A percentile compares a stretch with the other conserved stretches of the same genome.
Evolutionary conservation across 2,888 invertebrate species (phyloP).

Genomic region (Drosophila trichaetosa): DNA sequence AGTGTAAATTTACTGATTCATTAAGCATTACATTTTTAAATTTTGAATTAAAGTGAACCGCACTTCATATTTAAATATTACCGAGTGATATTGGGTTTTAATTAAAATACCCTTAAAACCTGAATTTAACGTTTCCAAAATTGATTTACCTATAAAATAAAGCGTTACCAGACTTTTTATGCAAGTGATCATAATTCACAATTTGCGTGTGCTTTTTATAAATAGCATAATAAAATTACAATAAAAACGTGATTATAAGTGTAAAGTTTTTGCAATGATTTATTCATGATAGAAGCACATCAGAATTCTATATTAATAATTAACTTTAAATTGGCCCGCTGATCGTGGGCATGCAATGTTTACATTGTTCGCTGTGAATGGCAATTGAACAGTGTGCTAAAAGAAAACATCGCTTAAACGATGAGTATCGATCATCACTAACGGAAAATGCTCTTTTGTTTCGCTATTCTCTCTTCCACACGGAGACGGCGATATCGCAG

Average conservation of each 20-base stretch:
- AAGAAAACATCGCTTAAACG: constrained; percentile 29
- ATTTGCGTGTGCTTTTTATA: not conserved
- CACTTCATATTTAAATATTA: not conserved
- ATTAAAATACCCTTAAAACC: not conserved
- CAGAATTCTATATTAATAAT: not conserved
- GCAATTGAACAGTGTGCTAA: constrained; percentile 14
- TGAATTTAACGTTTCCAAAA: not conserved
- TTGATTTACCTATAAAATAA: not conserved
- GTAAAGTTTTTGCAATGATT: not conserved
- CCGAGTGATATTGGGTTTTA: not conserved
- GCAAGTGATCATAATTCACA: not conserved
- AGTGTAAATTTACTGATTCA: not conserved
- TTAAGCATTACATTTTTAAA: not conserved
- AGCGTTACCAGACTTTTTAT: constrained; percentile 34
- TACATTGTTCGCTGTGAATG: constrained; percentile 46
- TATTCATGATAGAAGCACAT: not conserved
- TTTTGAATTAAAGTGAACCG: not conserved
- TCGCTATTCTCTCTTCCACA: constrained; percentile 30
- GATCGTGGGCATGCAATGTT: constrained; percentile 32
- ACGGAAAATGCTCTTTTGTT: constrained; percentile 40
- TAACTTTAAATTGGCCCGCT: constrained; percentile 21
- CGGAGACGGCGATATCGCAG: constrained; percentile 40
- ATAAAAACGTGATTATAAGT: not conserved
- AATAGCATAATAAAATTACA: not conserved
- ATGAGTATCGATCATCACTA: constrained; percentile 46